phyloP scores from a whole-genome alignment of 1,140 invertebrate genomes.

The Frieseomelitta varia region DNA sequence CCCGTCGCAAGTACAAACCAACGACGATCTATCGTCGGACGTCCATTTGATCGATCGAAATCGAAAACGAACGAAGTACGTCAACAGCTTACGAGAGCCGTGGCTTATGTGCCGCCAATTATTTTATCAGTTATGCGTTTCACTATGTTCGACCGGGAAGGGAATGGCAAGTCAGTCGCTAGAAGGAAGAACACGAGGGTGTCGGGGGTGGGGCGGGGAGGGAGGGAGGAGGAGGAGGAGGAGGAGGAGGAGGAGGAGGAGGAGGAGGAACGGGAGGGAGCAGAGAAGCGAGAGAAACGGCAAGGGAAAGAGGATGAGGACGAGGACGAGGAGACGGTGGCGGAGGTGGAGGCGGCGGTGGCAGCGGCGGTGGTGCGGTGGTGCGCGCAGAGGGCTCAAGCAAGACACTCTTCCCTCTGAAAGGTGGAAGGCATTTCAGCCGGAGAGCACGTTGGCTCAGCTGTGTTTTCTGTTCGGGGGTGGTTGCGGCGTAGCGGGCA shows the following conservation, averaged over 20 bases:
- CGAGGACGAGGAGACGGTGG: conserved; percentile 18
- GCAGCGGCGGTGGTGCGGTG: conserved; percentile 2
- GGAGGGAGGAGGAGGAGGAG: conserved; percentile 40
- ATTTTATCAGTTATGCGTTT: conserved; percentile 63
- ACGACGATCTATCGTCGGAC: not conserved
- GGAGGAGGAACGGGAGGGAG: conserved; percentile 41
- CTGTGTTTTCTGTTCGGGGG: conserved; percentile 78
- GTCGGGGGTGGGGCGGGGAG: conserved; percentile 43
- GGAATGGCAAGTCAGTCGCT: conserved; percentile 43
- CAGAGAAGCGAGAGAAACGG: conserved; percentile 14
- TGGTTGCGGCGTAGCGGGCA: conserved; percentile 72
- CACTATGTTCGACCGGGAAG: conserved; percentile 33
- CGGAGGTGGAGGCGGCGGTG: conserved; percentile 23
- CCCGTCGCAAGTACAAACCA: too few relatives aligned
- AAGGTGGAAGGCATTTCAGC: conserved; percentile 73
- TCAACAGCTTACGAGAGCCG: not conserved
- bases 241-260: conserved; percentile 54
- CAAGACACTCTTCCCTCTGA: conserved; percentile 70
- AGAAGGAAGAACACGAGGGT: conserved; percentile 49
- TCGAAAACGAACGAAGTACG: not conserved
- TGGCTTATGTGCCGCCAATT: conserved; percentile 32
- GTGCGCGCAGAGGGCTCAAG: conserved; percentile 37
- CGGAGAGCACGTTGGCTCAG: conserved; percentile 77
- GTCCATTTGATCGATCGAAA: not conserved
- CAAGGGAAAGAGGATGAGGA: conserved; percentile 50